These are phyloP conservation scores for Heteropelma amictum DNA, from an alignment of 2,888 invertebrate species.

Conservation along the genomic window DNA sequence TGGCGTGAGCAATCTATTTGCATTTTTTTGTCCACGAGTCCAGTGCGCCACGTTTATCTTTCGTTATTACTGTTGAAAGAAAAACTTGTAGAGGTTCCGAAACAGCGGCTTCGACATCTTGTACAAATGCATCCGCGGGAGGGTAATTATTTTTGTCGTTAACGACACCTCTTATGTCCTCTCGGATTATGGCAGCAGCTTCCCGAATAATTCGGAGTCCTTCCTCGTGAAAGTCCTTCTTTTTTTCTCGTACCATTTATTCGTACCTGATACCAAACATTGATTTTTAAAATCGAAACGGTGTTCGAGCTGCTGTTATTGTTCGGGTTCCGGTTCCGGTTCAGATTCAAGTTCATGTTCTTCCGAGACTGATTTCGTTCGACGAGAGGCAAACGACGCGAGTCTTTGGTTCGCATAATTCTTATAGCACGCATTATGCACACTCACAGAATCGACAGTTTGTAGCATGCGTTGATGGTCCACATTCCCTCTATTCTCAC, in stretches of 20 bases:
- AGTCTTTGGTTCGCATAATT: background rate
- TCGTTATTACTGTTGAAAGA: background rate
- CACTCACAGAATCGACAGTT: background rate
- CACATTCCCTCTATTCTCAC: background rate
- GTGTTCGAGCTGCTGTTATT: slow-evolving; percentile 6
- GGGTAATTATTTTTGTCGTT: slow-evolving; percentile 52
- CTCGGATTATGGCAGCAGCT: slow-evolving; percentile 58
- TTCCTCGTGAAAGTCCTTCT: slow-evolving; percentile 53
- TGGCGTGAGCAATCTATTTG: slow-evolving; percentile 41
- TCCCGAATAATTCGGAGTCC: slow-evolving; percentile 51
- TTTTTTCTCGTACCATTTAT: slow-evolving; percentile 46
- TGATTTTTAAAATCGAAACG: too few relatives aligned
- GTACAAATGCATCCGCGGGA: slow-evolving; percentile 54
- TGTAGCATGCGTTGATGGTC: slow-evolving; percentile 6
- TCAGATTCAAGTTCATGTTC: too few relatives aligned
- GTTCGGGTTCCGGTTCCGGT: slow-evolving; percentile 7
- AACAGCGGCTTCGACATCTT: too few relatives aligned
- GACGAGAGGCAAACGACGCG: background rate
- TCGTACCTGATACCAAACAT: too few relatives aligned
- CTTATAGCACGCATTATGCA: slow-evolving; percentile 3
- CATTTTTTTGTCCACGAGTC: slow-evolving; percentile 37
- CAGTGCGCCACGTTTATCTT: background rate
- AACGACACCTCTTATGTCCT: slow-evolving; percentile 53
- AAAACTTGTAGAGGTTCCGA: slow-evolving; percentile 20
- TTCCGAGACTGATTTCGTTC: background rate